Conservation (phyloP, 2,888 invertebrate genomes). For the Tillus elongatus region DNA sequence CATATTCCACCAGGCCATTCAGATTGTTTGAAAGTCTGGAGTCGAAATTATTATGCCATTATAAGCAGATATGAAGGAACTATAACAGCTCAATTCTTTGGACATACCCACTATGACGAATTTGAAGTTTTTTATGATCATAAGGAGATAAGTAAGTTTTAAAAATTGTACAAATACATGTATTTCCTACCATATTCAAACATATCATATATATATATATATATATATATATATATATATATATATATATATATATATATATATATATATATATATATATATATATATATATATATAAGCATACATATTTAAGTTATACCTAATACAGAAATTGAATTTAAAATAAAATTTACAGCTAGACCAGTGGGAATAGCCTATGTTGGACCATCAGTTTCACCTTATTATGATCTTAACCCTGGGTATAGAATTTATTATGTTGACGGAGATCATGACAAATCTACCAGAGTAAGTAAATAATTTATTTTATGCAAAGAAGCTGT, state of each 20-base stretch:
- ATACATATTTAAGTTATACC: no score
- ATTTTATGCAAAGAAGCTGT: not conserved
- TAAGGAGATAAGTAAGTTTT: slow-evolving; percentile 60
- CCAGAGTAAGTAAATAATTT: slow-evolving; percentile 51
- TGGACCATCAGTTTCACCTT: slow-evolving; percentile 91
- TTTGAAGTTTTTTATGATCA: slow-evolving; percentile 89
- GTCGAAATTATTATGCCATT: slow-evolving; percentile 85
- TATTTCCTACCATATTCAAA: no score
- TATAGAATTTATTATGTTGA: slow-evolving; percentile 94
- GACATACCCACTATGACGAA: slow-evolving; percentile 90
- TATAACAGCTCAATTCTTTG: slow-evolving; percentile 85
- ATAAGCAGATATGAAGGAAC: slow-evolving; percentile 83
- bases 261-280: no score
- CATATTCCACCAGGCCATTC: slow-evolving; percentile 94
- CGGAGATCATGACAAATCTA: slow-evolving; percentile 78
- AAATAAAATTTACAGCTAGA: slow-evolving; percentile 46
- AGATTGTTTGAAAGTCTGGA: slow-evolving; percentile 92
- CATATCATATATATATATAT: no score
- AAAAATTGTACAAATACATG: no score
- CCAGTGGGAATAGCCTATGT: slow-evolving; percentile 84
- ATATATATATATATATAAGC: no score
- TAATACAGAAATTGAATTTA: no score
- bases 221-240: no score
- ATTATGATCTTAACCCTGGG: slow-evolving; percentile 85
- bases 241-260: no score